phyloP scores from a whole-genome alignment of 1,140 invertebrate species.

The Zaprionus tsacasi region DNA sequence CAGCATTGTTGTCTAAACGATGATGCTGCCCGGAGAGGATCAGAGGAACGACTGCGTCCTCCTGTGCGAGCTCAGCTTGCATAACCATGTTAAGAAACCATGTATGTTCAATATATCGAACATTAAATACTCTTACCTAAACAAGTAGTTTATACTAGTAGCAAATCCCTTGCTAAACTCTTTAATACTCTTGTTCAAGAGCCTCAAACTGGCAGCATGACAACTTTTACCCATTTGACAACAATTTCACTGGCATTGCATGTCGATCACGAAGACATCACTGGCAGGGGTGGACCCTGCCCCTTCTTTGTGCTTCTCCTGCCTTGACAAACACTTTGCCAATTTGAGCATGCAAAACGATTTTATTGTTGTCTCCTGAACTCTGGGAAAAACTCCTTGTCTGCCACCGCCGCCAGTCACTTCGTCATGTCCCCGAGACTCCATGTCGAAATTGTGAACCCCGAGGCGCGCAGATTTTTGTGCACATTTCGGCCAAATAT shows the following conservation, averaged over 20 bases:
- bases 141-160: not conserved
- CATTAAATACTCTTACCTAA: not conserved
- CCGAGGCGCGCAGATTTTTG: conserved; percentile 21
- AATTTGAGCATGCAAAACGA: conserved; percentile 61
- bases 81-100: conserved; percentile 29
- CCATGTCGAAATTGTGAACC: conserved; percentile 25
- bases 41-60: not conserved
- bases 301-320: not conserved
- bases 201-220: not conserved
- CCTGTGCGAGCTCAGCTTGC: conserved; percentile 5
- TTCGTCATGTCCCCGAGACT: conserved; percentile 58
- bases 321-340: conserved; percentile 36
- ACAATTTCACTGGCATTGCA: conserved; percentile 64
- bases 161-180: not conserved
- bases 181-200: not conserved
- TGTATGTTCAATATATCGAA: not conserved
- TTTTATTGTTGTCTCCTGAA: conserved; percentile 56
- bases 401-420: conserved; percentile 38
- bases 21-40: conserved; percentile 7
- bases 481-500: conserved; percentile 62
- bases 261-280: conserved; percentile 52
- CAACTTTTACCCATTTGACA: conserved; percentile 67
- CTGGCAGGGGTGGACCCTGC: conserved; percentile 17
- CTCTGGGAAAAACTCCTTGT: conserved; percentile 40
- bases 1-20: conserved; percentile 59